Base-by-base conservation (phyloP, 2,797 vertebrate species). In the Spinus pinus region DNA sequence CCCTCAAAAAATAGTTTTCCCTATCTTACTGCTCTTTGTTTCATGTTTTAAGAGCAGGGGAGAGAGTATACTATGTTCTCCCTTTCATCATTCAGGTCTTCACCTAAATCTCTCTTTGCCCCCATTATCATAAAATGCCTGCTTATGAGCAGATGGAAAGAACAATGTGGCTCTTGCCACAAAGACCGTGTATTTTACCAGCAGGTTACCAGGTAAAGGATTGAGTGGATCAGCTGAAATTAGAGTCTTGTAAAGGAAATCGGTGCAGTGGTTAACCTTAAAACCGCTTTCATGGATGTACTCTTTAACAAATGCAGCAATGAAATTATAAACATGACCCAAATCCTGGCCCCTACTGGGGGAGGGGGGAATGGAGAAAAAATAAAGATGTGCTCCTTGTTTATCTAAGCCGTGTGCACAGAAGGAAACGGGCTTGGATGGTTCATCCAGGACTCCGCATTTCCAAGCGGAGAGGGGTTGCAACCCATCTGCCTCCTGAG, bases 251-350 rank as follows among this genome's bases (percentile, higher is more conserved):
- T 74, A 67, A 85, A 89, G 81, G 74, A 82, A 92, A 91, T 73
- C 22, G 33, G 78, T 92, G 81, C 81, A 80, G 86, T 90, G 81
- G 88, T 81, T 96, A 95, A 88, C 86, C 67, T 86, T 90, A 89
- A 71, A 94, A 92, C 56, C 90, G 78, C 83, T 86, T 80, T 88
- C 70, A 50, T 51, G 66, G 44, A 47, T 66, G 80, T 53, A 79
- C 44, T 84, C 73, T 78, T 58, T 39, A 88, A 93, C 81, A 91
- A 93, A 90, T 50, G 72, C 77, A 88, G 94, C 78, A 62, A 42
- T 64, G 37, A 93, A 94, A 92, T 39, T 2, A 95, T 64, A 95
- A 93, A 86, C 83, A 84, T 92, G 88, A 93, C 93, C 94, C 88
- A 93, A 87, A 95, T 94, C 81, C 64, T 77, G 42, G 64, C 50